Base-by-base conservation (phyloP, 2,888 invertebrate species). In the Calephelis perditalis region DNA sequence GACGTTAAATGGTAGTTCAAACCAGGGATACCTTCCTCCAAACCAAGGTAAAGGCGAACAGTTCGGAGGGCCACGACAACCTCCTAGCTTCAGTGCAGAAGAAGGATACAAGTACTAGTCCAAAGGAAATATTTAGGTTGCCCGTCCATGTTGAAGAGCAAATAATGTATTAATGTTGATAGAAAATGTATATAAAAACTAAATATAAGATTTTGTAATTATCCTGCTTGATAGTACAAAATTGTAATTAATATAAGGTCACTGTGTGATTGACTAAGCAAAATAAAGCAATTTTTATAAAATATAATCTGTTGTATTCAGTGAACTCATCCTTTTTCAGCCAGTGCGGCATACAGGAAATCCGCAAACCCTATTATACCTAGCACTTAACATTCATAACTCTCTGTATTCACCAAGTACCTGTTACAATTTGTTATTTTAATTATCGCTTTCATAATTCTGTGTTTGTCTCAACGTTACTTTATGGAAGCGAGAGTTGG, bases 61-160 rank as follows among this genome's bases (percentile, higher is more conserved):
- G 61, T 89, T 89, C 58, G 77, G 78, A 60, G 84, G 80, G 46
- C 82, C 88, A n/a, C 81, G 84, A 26, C 86, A 86, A 58, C 88
- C 86, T 2, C 86, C 90, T 0, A 89, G 87, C 70, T 90, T 86
- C 73, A 84, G 75, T 67, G 72, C 81, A 54, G 79, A 87, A 65
- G 87, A 87, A 71, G 90, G 90, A 58, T 90, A 90, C 74, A 88
- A 83, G 66, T 90, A 90, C 73, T 89, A 77, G 76, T 70, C 75
- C 76, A 79, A 84, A 84, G 65, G 52, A 47, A 52, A 55, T 40
- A n/a, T 59, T 56, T 58, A 46, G 56, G 37, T 60, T 36, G 52
- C 70, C 68, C 36, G 35, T 52, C 35, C 11, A 52, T 35, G 10
- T 49, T 26, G 11, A 9, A 36, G 35, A 36, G 35, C 35, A 35